phyloP scores from a whole-genome alignment of 2,797 vertebrate genomes.

The Argentina silus region DNA sequence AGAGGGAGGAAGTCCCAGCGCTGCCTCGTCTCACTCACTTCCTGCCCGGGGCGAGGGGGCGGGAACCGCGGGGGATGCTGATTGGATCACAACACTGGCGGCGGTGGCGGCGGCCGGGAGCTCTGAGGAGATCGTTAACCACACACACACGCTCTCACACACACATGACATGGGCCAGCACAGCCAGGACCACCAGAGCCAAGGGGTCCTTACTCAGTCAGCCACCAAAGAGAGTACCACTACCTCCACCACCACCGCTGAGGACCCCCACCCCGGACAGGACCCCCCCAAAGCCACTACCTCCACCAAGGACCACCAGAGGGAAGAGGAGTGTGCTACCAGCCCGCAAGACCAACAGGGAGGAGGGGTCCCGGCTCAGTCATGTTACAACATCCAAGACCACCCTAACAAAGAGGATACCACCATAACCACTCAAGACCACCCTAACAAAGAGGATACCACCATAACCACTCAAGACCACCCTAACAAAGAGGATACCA shows the following conservation, averaged over 20 bases:
- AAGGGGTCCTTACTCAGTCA: neutral
- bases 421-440: too few relatives aligned
- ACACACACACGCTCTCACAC: neutral
- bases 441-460: too few relatives aligned
- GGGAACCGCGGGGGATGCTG: conserved; percentile 13
- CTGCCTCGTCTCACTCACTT: conserved; percentile 50
- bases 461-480: neutral
- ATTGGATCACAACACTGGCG: conserved; percentile 17
- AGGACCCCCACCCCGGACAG: neutral
- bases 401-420: neutral
- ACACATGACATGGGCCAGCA: conserved; percentile 26
- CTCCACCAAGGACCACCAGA: neutral
- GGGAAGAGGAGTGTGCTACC: neutral
- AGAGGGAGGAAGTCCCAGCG: conserved; percentile 59
- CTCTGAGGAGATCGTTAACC: conserved; percentile 13
- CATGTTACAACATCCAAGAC: neutral
- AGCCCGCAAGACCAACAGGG: neutral
- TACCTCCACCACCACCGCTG: neutral
- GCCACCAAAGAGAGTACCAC: neutral
- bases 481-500: neutral
- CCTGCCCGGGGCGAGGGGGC: conserved; percentile 33
- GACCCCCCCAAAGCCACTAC: neutral
- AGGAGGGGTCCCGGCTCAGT: neutral
- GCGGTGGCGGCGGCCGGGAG: neutral
- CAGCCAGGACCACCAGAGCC: conserved; percentile 5